Evolutionary conservation across 2,797 vertebrate species (phyloP).

Genomic region (Schizothorax lantsangensis): DNA sequence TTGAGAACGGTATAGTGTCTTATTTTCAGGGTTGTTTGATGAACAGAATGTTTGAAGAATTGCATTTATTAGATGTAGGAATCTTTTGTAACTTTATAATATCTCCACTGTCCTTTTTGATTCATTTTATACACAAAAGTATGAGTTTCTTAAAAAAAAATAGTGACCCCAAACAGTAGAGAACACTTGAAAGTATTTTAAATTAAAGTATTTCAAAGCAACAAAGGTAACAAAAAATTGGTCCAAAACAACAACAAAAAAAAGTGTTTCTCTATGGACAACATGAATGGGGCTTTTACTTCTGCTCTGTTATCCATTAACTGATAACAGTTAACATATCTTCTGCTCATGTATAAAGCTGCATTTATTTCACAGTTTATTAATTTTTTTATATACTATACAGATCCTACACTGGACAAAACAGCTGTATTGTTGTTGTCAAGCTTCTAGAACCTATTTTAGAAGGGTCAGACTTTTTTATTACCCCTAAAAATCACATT

Average conservation of each 20-base stretch:
- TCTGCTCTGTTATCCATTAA: background rate
- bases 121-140: background rate
- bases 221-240: background rate
- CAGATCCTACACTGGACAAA: background rate
- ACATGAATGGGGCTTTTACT: background rate
- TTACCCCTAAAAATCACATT: background rate
- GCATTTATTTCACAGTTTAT: background rate
- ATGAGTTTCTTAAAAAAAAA: background rate
- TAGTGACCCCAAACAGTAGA: background rate
- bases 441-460: background rate
- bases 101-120: background rate
- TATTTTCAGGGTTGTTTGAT: background rate
- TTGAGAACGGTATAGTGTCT: background rate
- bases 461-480: background rate
- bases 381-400: too few relatives aligned
- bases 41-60: background rate
- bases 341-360: background rate
- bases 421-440: background rate
- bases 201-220: background rate
- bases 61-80: background rate
- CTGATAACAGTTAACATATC: background rate
- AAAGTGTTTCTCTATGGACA: background rate
- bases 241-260: too few relatives aligned
- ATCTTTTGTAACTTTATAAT: background rate
- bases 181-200: background rate